Percentiles rank a stretch among this genome's conserved stretches.
These are phyloP conservation scores for Macrophya annulata DNA, from an alignment of 2,888 invertebrate genomes.

Conservation along the genomic window DNA sequence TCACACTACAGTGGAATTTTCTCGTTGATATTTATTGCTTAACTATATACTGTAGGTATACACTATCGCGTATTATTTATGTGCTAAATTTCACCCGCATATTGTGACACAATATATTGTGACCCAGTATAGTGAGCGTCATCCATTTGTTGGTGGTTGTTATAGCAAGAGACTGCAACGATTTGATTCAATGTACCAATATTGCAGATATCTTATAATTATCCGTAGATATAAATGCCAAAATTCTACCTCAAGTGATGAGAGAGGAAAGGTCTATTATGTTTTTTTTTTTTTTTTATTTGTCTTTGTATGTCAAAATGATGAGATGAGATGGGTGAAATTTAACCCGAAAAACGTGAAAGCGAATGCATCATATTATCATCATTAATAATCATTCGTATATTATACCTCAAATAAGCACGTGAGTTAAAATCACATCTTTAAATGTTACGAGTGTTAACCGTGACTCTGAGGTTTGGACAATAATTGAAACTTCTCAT, in stretches of 20 bases:
- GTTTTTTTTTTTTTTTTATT: background rate
- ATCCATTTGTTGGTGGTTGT: constrained; percentile 11
- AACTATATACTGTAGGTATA: background rate
- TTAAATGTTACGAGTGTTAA: background rate
- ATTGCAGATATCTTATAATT: background rate
- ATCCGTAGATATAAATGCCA: background rate
- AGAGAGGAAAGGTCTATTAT: background rate
- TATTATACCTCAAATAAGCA: background rate
- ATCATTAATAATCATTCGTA: constrained; percentile 1
- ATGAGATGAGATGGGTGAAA: background rate
- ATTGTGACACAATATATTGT: constrained; percentile 24
- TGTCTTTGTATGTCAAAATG: background rate
- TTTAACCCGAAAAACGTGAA: constrained; percentile 22
- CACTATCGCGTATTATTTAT: constrained; percentile 6
- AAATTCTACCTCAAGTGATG: background rate
- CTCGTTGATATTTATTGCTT: constrained; percentile 12
- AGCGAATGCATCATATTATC: background rate
- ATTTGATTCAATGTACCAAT: constrained; percentile 4
- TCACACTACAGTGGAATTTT: background rate
- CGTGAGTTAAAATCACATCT: background rate
- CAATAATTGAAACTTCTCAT: background rate
- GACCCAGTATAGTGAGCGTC: background rate
- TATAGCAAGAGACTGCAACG: background rate
- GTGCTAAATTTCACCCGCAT: constrained; percentile 45
- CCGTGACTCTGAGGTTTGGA: constrained; percentile 18